Conservation (phyloP, 2,888 invertebrate species). For the Helleia helle region DNA sequence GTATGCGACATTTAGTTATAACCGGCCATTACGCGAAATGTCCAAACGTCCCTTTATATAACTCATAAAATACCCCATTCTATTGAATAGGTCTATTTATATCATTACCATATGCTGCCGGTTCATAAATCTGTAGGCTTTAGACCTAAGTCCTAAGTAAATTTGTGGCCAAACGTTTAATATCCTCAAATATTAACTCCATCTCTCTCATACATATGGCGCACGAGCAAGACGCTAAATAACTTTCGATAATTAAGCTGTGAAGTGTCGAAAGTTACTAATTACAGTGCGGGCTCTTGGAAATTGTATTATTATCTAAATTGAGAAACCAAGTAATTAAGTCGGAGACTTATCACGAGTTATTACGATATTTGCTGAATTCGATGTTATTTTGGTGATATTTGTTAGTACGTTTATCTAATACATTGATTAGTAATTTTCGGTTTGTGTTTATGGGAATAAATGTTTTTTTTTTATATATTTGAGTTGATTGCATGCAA, state of each 20-base stretch:
- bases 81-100: conserved; percentile 15
- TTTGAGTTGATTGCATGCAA: no score
- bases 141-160: conserved; percentile 19
- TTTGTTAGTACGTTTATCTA: no score
- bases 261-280: conserved; percentile 1
- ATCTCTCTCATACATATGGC: not conserved
- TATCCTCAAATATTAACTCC: conserved; percentile 1
- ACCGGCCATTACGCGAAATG: not conserved
- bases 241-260: conserved; percentile 1
- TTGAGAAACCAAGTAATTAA: no score
- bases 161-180: conserved; percentile 15
- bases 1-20: not conserved
- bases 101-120: conserved; percentile 23
- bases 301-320: conserved; percentile 3
- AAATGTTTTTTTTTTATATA: no score
- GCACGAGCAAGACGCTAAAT: not conserved
- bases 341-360: no score
- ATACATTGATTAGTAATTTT: no score
- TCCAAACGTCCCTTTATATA: conserved; percentile 11
- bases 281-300: not conserved
- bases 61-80: conserved; percentile 16
- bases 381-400: no score
- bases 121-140: conserved; percentile 22
- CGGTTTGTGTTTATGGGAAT: no score
- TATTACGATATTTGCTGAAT: no score